Evolutionary conservation across 2,888 invertebrate species (phyloP), one percentile per base, ranked within the genome.

Genomic region (Xylophagus ater): DNA sequence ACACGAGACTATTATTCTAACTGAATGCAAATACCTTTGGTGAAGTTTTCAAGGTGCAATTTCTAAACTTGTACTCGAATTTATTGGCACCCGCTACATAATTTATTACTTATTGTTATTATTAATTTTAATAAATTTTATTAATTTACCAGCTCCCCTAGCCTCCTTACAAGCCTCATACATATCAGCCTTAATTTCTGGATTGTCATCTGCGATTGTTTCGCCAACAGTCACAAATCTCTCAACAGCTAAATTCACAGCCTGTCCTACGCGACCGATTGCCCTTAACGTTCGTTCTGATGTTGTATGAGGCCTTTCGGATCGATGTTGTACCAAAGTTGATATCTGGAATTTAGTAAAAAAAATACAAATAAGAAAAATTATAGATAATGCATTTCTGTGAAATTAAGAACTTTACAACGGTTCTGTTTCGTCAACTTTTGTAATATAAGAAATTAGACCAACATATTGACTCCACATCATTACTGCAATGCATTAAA

Each of bases 161-260:
- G 97, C 96, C 62, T 97, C 96, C 60, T 88, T 89, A 69, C 97
- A 98, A 18, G 97, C 96, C 55, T 94, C 89, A 65, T 88, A 93
- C 96, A 98, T 97, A 64, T 94, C 94, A 58, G 86, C 82, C 52
- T 90, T 82, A 51, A 98, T 90, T 67, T 97, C 96, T 20, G 84
- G 83, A 72, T 97, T 94, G 71, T 96, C 94, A 67, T 94, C 94
- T 33, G 94, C 97, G 60, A 98, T 97, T 55, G 93, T 88, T 69
- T 97, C 96, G 29, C 97, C 97, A 49, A 98, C 96, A 29, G 92
- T 87, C 52, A 96, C 94, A 72, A 98, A 97, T 53, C 96, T 74
- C 62, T 97, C 96, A 43, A 98, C 93, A 37, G 98, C 96, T 58
- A 92, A 76, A 67, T 90, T 92, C 47, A 98, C 92, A 32, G 93